Conservation (phyloP, 2,888 invertebrate genomes). For the Drosophila monieri region DNA sequence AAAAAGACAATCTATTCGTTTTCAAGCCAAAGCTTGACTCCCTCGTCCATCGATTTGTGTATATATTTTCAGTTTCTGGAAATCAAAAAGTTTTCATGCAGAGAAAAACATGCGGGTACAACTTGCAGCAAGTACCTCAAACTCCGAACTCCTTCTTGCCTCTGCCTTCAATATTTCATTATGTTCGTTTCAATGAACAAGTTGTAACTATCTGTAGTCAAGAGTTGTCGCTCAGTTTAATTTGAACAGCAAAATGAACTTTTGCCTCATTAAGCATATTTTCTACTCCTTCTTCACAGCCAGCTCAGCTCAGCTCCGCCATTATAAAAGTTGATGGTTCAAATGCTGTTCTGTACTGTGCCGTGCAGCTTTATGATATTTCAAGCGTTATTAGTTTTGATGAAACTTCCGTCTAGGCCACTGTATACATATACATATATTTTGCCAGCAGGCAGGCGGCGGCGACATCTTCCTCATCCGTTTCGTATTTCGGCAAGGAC, state of each 20-base stretch:
- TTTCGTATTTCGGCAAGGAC: constrained; percentile 52
- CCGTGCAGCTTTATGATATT: constrained; percentile 53
- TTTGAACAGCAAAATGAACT: constrained; percentile 24
- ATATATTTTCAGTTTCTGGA: neutral
- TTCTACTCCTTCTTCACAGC: neutral
- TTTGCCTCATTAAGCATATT: constrained; percentile 50
- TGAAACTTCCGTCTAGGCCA: constrained; percentile 53
- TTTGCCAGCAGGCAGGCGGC: constrained; percentile 29
- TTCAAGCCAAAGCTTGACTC: neutral
- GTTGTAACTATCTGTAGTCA: constrained; percentile 8
- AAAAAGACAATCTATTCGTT: neutral
- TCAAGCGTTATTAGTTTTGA: constrained; percentile 66
- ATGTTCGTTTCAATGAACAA: constrained; percentile 28
- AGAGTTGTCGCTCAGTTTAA: constrained; percentile 30
- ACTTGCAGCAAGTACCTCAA: neutral
- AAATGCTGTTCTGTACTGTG: constrained; percentile 35
- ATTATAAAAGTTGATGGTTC: constrained; percentile 42
- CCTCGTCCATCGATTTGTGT: neutral
- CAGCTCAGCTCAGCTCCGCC: neutral
- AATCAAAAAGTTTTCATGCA: neutral
- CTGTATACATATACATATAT: constrained; percentile 7
- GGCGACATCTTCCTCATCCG: constrained; percentile 42
- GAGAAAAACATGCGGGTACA: neutral
- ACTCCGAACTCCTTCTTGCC: neutral
- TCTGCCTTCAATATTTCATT: neutral